Percentiles rank a stretch among this genome's conserved stretches.
Evolutionary conservation across 1,140 invertebrate genomes (phyloP).

Genomic region (Caenorhabditis briggsae): DNA sequence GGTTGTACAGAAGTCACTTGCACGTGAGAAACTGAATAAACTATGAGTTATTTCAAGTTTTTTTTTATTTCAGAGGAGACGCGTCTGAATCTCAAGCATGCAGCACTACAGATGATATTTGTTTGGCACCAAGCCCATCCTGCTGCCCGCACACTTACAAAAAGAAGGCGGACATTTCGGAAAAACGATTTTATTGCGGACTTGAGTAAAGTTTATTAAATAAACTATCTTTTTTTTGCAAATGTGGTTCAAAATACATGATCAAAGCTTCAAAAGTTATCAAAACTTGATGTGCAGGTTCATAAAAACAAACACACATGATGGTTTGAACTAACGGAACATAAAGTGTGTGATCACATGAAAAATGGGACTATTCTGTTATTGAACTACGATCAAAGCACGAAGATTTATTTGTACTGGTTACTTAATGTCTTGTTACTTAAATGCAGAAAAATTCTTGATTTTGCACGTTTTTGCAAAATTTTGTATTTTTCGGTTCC

Average conservation of each 20-base stretch:
- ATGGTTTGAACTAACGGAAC: not conserved
- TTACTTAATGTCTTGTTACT: not conserved
- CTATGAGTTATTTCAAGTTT: not conserved
- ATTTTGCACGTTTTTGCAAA: not conserved
- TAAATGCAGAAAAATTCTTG: not conserved
- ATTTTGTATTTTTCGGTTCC: not conserved
- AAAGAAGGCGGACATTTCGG: slow-evolving; percentile 1
- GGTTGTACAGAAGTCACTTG: not conserved
- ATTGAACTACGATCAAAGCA: not conserved
- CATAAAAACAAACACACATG: not conserved
- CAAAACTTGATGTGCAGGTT: not conserved
- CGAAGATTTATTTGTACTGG: not conserved
- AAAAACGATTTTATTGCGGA: slow-evolving; percentile 22
- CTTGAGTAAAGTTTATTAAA: not conserved
- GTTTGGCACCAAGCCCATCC: not conserved
- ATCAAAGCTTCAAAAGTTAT: slow-evolving; percentile 27
- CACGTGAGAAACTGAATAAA: not conserved
- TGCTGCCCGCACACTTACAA: slow-evolving; percentile 26
- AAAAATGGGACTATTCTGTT: not conserved
- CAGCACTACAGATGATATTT: not conserved
- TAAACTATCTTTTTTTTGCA: not conserved
- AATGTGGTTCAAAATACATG: not conserved
- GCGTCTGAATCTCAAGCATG: not conserved
- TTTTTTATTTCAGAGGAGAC: not conserved
- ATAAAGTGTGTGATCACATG: not conserved